phyloP scores from a whole-genome alignment of 2,797 vertebrate genomes.

The Alosa sapidissima region DNA sequence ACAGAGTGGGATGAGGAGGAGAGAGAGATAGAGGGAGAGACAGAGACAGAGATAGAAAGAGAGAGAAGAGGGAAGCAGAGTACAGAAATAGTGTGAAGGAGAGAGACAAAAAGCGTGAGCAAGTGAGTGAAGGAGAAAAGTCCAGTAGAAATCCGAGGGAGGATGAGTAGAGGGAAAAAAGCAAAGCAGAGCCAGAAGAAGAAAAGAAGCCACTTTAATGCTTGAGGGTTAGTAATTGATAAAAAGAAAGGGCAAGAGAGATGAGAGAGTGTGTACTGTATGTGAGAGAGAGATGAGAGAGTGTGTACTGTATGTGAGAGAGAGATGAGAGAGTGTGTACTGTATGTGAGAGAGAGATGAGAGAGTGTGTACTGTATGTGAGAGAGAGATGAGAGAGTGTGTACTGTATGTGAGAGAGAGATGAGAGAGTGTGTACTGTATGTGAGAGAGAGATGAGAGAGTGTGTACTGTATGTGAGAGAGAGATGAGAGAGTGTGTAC shows the following conservation, averaged over 20 bases:
- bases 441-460: too few relatives aligned
- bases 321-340: too few relatives aligned
- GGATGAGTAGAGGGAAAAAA: not conserved
- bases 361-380: too few relatives aligned
- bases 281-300: too few relatives aligned
- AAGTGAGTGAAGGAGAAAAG: slow-evolving; percentile 18
- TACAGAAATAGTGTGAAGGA: not conserved
- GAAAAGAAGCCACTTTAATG: not conserved
- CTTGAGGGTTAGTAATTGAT: not conserved
- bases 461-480: too few relatives aligned
- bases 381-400: too few relatives aligned
- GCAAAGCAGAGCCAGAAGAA: not conserved
- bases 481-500: too few relatives aligned
- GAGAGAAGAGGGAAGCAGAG: not conserved
- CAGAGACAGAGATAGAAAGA: slow-evolving; percentile 33
- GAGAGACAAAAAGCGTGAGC: not conserved
- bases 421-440: too few relatives aligned
- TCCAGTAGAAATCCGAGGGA: slow-evolving; percentile 9
- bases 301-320: too few relatives aligned
- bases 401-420: not conserved
- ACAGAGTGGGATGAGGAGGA: not conserved
- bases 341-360: too few relatives aligned
- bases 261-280: slow-evolving; percentile 21
- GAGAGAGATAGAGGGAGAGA: slow-evolving; percentile 8
- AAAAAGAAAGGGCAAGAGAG: not conserved